phyloP scores from a whole-genome alignment of 2,113 vertebrate species.

The Aegithalos caudatus region DNA sequence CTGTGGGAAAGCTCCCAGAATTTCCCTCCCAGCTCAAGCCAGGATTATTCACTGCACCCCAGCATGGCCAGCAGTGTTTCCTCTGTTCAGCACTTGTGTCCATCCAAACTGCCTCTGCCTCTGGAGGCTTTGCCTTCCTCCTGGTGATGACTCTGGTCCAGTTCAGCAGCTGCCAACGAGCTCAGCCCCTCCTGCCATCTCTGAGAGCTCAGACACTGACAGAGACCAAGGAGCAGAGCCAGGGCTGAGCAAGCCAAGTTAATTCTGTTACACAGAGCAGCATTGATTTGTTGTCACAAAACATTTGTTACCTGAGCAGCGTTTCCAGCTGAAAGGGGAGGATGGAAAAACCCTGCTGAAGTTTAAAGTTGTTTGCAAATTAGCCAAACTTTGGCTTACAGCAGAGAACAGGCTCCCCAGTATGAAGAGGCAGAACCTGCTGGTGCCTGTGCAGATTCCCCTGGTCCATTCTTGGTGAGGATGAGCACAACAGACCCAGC shows the following conservation, averaged over 20 bases:
- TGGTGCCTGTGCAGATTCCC: neutral
- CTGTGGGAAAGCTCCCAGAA: neutral
- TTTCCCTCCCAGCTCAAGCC: neutral
- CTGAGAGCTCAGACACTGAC: slow-evolving; percentile 57
- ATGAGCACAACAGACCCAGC: neutral
- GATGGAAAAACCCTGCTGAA: neutral
- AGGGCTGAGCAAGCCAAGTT: neutral
- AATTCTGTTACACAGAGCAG: slow-evolving; percentile 67
- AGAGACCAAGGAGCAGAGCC: slow-evolving; percentile 64
- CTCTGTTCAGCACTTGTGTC: neutral
- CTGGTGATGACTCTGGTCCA: neutral
- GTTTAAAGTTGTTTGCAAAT: neutral
- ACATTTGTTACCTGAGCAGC: neutral
- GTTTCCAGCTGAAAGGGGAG: neutral
- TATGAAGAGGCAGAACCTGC: neutral
- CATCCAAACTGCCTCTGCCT: neutral
- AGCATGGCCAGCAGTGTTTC: neutral
- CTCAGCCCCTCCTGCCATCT: neutral
- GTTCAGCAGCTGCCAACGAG: neutral
- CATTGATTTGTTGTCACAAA: slow-evolving; percentile 72
- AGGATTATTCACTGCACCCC: neutral
- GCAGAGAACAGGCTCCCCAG: neutral
- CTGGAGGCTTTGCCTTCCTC: neutral
- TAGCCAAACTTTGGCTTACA: neutral
- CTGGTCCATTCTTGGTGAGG: rapidly evolving